Percentiles rank a stretch among this genome's conserved stretches.
Conservation (phyloP, 2,113 vertebrate genomes). For the Xiphias gladius region DNA sequence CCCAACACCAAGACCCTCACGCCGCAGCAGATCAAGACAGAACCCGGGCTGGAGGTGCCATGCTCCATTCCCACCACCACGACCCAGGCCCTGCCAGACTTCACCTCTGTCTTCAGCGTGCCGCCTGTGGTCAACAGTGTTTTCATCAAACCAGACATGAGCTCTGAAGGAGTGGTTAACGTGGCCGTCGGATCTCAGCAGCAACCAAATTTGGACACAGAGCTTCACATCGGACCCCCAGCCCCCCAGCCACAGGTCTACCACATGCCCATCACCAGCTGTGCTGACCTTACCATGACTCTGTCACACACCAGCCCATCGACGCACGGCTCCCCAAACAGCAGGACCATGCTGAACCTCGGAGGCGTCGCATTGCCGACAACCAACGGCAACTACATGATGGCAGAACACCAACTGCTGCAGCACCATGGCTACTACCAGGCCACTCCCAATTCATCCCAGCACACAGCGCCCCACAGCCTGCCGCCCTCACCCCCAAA, state of each 20-base stretch:
- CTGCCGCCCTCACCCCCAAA: conserved; percentile 93
- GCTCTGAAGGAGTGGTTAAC: conserved; percentile 45
- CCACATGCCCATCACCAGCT: conserved; percentile 84
- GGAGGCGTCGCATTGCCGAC: conserved; percentile 76
- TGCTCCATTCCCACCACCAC: conserved; percentile 81
- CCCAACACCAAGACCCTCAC: conserved; percentile 76
- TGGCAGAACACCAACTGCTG: conserved; percentile 81
- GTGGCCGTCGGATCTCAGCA: background rate
- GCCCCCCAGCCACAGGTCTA: conserved; percentile 86
- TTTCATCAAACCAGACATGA: conserved; percentile 91
- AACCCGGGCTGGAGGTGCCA: conserved; percentile 85
- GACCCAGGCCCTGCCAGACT: conserved; percentile 92
- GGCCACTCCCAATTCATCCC: conserved; percentile 75
- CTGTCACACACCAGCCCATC: conserved; percentile 80
- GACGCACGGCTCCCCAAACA: conserved; percentile 35
- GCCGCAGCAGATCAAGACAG: conserved; percentile 88
- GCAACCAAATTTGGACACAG: conserved; percentile 62
- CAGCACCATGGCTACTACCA: conserved; percentile 82
- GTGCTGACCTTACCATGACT: conserved; percentile 83
- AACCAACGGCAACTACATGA: conserved; percentile 74
- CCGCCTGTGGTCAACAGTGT: conserved; percentile 88
- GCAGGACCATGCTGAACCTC: conserved; percentile 88
- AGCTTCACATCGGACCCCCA: conserved; percentile 82
- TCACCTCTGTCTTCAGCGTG: conserved; percentile 93
- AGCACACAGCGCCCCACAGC: conserved; percentile 83